These are phyloP conservation scores for Vanessa atalanta DNA, from an alignment of 1,140 invertebrate species.

Conservation along the genomic window DNA sequence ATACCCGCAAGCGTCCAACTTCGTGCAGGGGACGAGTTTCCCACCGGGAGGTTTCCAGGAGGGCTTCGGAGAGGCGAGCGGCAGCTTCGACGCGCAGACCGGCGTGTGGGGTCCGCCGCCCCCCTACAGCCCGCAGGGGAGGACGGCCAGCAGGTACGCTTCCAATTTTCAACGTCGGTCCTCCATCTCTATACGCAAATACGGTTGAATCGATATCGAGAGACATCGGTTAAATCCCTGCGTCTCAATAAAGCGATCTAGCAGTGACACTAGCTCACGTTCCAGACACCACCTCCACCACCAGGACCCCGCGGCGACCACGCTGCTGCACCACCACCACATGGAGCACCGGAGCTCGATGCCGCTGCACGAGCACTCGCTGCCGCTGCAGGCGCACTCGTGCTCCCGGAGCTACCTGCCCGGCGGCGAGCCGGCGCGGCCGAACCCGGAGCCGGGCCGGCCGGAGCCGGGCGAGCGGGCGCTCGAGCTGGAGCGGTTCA, in stretches of 20 bases:
- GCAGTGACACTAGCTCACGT: neutral
- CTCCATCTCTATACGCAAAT: too few relatives aligned
- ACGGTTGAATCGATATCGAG: too few relatives aligned
- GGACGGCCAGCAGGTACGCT: conserved; percentile 63
- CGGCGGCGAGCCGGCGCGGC: conserved; percentile 33
- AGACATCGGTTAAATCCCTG: too few relatives aligned
- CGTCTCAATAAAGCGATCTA: too few relatives aligned
- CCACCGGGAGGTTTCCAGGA: conserved; percentile 42
- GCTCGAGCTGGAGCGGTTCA: conserved; percentile 66
- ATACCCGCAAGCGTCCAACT: too few relatives aligned
- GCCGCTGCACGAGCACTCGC: conserved; percentile 50
- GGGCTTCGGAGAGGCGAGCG: conserved; percentile 60
- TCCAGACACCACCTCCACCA: conserved; percentile 72
- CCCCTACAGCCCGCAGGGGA: conserved; percentile 77
- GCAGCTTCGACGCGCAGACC: conserved; percentile 66
- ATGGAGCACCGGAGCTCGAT: conserved; percentile 63
- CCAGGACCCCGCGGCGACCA: conserved; percentile 71
- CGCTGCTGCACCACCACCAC: conserved; percentile 71
- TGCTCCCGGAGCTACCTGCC: conserved; percentile 62
- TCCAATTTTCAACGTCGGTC: neutral
- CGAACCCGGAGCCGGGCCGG: conserved; percentile 53
- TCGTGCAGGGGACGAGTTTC: conserved; percentile 34
- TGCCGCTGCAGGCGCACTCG: conserved; percentile 51
- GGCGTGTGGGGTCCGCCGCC: conserved; percentile 76
- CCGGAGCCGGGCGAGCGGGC: conserved; percentile 50